These are phyloP conservation scores for Chloroceryle aenea DNA, from an alignment of 2,113 vertebrate genomes.

Conservation along the genomic window DNA sequence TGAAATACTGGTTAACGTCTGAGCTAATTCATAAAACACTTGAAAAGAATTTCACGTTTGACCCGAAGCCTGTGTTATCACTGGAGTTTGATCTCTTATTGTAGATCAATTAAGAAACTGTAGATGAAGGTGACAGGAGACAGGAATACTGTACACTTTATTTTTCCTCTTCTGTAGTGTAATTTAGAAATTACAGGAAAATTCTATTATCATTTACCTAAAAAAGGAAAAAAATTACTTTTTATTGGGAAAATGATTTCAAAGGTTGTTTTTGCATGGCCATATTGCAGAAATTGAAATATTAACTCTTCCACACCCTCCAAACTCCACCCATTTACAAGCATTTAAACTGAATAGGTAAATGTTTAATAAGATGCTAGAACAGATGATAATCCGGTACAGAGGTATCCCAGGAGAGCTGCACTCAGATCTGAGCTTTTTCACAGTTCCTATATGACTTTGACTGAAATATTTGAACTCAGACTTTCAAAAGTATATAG, in stretches of 20 bases:
- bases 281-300: fast-evolving
- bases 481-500: neutral
- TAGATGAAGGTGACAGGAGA: neutral
- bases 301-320: neutral
- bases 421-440: neutral
- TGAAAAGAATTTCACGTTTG: neutral
- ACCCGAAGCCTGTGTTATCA: neutral
- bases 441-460: neutral
- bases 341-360: neutral
- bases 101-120: neutral
- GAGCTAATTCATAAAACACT: neutral
- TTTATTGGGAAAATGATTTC: neutral
- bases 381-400: neutral
- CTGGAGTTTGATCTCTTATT: neutral
- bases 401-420: neutral
- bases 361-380: neutral
- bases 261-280: neutral
- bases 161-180: neutral
- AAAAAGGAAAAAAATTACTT: neutral
- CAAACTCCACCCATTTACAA: neutral
- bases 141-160: neutral
- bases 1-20: neutral
- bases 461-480: neutral
- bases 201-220: neutral
- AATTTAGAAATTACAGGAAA: neutral